Conservation (phyloP, 1,140 invertebrate genomes). For the Bradynema listronoti region DNA sequence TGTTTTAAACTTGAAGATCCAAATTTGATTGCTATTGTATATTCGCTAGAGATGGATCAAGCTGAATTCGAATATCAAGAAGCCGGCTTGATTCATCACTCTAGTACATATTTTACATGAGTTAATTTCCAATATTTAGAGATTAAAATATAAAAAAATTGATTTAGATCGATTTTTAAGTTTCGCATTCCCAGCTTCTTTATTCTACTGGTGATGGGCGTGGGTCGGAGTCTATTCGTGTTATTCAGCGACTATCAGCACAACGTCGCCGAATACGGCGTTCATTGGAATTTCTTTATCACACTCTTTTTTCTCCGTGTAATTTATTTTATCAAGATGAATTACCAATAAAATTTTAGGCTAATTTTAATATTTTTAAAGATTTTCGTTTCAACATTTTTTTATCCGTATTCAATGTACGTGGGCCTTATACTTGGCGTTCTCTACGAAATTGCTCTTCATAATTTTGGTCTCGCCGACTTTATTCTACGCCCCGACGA, state of each 20-base stretch:
- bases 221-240: conserved; percentile 63
- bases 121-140: background rate
- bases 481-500: conserved; percentile 68
- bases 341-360: conserved; percentile 7
- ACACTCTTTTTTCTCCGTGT: conserved; percentile 76
- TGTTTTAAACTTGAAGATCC: background rate
- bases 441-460: conserved; percentile 69
- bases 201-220: conserved; percentile 64
- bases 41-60: too few relatives aligned
- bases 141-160: background rate
- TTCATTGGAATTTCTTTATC: conserved; percentile 95
- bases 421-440: conserved; percentile 63
- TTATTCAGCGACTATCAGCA: conserved; percentile 70
- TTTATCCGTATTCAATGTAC: conserved; percentile 61
- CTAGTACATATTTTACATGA: too few relatives aligned
- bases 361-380: conserved; percentile 7
- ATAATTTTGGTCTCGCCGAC: conserved; percentile 63
- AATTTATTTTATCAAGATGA: conserved; percentile 16
- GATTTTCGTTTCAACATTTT: conserved; percentile 5
- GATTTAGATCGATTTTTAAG: conserved; percentile 30
- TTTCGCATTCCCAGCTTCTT: conserved; percentile 25
- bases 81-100: too few relatives aligned
- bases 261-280: conserved; percentile 81
- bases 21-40: too few relatives aligned
- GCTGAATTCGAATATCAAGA: too few relatives aligned